Evolutionary conservation across 2,888 invertebrate species (phyloP), one percentile per base, ranked within the genome.

Genomic region (Hermaeophaga mercurialis): DNA sequence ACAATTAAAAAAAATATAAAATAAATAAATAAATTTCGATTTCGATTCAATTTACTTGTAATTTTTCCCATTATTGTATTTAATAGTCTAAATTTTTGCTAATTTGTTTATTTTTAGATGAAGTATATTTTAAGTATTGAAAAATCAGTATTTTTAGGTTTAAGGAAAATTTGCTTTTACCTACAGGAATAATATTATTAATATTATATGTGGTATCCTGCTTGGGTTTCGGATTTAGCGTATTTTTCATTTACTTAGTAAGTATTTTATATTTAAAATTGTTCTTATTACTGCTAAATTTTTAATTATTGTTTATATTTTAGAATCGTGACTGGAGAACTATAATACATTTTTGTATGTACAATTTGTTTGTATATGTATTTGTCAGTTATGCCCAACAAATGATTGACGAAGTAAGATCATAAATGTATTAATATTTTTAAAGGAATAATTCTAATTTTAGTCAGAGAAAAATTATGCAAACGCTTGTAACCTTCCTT

Each of bases 391-490:
- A 11, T 22, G 39, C 39, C 1, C 19, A 39, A 12, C 18, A 39
- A 19, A n/a, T 39, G 39, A 11, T 6, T 12, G 19, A 39, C 12
- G 39, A 19, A 19, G 39, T 39, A 22, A 39, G 6, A 22, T 5
- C 6, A 22, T 22, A 22, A 22, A 22, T 22, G 22, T 22, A 22
- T 6, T 22, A 22, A 22, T 5, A 22, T 22, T 22, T 22, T 22
- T 22, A 22, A 5, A 22, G 3, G 6, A 3, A 3, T 31, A 11
- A 11, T 11, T 31, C 7, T 36, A 24, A 12, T 43, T 43, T 43
- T 24, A 43, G 43, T 43, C 43, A 2, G 43, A 43, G 26, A 14
- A 24, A 24, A 43, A 24, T 43, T 43, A 43, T n/a, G 9, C 3
- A 15, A 11, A 24, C 5, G 24, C 26, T 43, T 43, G 43, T 26